Evolutionary conservation across 2,113 vertebrate genomes (phyloP).

Genomic region (Eulemur rufifrons): DNA sequence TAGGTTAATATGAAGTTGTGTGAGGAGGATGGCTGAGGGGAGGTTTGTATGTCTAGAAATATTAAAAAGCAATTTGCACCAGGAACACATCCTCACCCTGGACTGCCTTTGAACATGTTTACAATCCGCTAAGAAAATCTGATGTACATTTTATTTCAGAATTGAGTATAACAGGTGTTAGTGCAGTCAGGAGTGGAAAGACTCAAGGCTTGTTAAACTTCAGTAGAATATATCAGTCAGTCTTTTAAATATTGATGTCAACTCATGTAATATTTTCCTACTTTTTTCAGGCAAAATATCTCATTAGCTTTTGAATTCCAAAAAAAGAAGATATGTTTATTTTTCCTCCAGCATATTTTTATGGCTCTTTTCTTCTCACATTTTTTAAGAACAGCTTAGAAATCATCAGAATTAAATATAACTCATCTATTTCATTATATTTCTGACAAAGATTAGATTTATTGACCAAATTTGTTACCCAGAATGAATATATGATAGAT

Average conservation of each 20-base stretch:
- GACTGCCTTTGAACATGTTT: slow-evolving; percentile 58
- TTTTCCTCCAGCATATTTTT: not conserved
- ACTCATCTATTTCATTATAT: not conserved
- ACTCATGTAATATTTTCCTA: not conserved
- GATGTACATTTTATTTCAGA: slow-evolving; percentile 43
- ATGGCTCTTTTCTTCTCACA: not conserved
- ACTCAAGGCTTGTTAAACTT: not conserved
- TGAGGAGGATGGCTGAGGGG: slow-evolving; percentile 51
- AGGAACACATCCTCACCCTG: slow-evolving; percentile 39
- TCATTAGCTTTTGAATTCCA: not conserved
- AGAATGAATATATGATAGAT: not conserved
- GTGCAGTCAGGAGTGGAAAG: not conserved
- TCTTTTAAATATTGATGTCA: not conserved
- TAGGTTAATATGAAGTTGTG: slow-evolving; percentile 71
- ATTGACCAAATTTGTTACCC: not conserved
- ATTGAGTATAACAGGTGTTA: slow-evolving; percentile 49
- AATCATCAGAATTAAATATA: not conserved
- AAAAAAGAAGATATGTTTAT: not conserved
- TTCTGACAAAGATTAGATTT: not conserved
- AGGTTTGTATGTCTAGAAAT: slow-evolving; percentile 65
- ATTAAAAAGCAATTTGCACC: slow-evolving; percentile 73
- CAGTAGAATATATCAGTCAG: not conserved
- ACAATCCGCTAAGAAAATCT: slow-evolving; percentile 42
- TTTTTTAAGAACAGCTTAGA: not conserved
- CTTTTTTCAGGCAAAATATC: not conserved